Evolutionary conservation across 2,888 invertebrate genomes (phyloP).

Genomic region (Cyaniris semiargus): DNA sequence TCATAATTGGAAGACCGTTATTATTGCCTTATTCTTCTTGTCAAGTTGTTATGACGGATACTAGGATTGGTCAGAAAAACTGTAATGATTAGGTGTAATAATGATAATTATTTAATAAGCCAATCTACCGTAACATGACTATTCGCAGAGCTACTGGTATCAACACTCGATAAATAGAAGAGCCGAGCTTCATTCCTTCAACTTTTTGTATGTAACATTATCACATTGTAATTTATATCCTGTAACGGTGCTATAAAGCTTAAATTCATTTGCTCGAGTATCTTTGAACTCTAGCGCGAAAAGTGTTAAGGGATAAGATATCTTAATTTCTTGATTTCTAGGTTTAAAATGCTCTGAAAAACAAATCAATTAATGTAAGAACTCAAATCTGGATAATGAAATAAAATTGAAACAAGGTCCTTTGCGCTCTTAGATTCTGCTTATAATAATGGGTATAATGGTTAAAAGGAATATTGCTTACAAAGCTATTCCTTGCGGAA

Average conservation of each 20-base stretch:
- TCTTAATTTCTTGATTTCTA: conserved; percentile 39
- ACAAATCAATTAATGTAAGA: conserved; percentile 9
- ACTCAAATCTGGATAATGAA: conserved; percentile 17
- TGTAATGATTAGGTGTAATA: conserved; percentile 35
- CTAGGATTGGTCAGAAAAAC: conserved; percentile 12
- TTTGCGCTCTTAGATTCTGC: background rate
- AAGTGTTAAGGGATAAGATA: conserved; percentile 41
- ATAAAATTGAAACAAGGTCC: background rate
- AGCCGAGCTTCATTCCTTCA: conserved; percentile 57
- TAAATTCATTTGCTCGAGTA: conserved; percentile 34
- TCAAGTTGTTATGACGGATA: conserved; percentile 8
- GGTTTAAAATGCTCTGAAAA: conserved; percentile 31
- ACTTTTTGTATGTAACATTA: conserved; percentile 49
- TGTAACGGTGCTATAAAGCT: conserved; percentile 37
- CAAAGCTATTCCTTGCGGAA: background rate
- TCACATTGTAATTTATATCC: conserved; percentile 38
- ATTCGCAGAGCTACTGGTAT: conserved; percentile 41
- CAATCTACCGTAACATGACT: conserved; percentile 47
- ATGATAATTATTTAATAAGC: conserved; percentile 43
- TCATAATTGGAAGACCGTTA: conserved; percentile 6
- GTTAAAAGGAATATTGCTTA: background rate
- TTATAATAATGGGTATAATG: background rate
- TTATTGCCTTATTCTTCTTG: background rate
- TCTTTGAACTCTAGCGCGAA: conserved; percentile 37
- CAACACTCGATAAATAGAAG: conserved; percentile 52